Evolutionary conservation across 2,888 invertebrate genomes (phyloP).

Genomic region (Torymus auratus): DNA sequence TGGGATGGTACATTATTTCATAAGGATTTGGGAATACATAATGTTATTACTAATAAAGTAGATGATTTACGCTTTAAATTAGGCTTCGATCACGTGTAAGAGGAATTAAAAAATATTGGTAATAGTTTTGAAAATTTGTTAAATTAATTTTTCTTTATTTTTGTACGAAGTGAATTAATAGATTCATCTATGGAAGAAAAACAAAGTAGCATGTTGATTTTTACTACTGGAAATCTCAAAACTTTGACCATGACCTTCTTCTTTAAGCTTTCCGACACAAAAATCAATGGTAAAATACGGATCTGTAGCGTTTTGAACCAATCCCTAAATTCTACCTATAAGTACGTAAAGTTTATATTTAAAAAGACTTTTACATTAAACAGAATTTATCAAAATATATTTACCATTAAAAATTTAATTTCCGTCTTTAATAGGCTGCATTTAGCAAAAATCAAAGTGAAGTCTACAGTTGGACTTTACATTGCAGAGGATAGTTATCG

Average conservation of each 20-base stretch:
- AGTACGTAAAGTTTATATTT: constrained; percentile 16
- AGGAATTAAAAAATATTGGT: background rate
- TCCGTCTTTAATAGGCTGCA: constrained; percentile 21
- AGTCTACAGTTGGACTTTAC: constrained; percentile 46
- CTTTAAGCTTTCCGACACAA: constrained; percentile 35
- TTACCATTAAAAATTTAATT: background rate
- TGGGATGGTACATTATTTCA: constrained; percentile 43
- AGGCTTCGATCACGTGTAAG: constrained; percentile 50
- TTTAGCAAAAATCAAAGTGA: constrained; percentile 26
- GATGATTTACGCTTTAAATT: constrained; percentile 47
- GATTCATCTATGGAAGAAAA: constrained; percentile 30
- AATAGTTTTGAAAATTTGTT: background rate
- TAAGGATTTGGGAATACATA: background rate
- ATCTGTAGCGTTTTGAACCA: constrained; percentile 44
- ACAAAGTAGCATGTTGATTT: constrained; percentile 10
- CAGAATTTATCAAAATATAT: background rate
- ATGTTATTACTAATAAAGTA: background rate
- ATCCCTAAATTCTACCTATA: constrained; percentile 33
- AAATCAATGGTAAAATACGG: constrained; percentile 47
- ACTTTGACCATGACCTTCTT: constrained; percentile 41
- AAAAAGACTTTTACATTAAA: background rate
- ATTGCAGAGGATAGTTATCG: constrained; percentile 47
- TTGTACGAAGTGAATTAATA: constrained; percentile 27
- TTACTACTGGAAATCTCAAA: constrained; percentile 35
- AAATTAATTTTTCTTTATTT: background rate